Evolutionary conservation across 2,113 vertebrate genomes (phyloP).

Genomic region (Zosterops pallidus): DNA sequence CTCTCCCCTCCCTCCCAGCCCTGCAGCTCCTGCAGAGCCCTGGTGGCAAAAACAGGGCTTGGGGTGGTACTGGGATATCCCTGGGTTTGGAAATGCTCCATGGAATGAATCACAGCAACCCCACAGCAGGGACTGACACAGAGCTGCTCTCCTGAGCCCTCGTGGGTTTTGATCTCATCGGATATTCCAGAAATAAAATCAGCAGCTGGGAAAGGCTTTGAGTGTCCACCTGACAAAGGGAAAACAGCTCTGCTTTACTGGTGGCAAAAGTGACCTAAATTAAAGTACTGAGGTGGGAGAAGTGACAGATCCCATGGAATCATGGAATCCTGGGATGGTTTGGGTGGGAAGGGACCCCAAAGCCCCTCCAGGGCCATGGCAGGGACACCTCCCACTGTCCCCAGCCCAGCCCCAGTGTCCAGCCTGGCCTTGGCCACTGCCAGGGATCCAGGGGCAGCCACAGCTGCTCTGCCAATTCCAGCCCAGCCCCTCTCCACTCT

Average conservation of each 20-base stretch:
- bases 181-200: too few species aligned
- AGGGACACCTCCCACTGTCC: neutral
- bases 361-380: neutral
- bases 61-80: neutral
- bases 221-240: neutral
- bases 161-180: rapidly evolving
- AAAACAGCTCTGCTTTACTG: neutral
- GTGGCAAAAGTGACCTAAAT: neutral
- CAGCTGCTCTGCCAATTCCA: neutral
- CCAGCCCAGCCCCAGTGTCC: neutral
- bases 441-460: neutral
- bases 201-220: neutral
- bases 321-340: rapidly evolving
- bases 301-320: neutral
- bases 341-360: neutral
- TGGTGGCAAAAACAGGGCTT: neutral
- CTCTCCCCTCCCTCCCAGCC: neutral
- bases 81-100: neutral
- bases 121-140: neutral
- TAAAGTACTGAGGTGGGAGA: neutral
- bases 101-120: neutral
- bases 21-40: neutral
- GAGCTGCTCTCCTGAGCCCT: neutral
- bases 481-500: rapidly evolving
- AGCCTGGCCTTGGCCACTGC: neutral